phyloP scores from a whole-genome alignment of 2,888 invertebrate genomes.

The Scaptodrosophila latifasciaeformis region DNA sequence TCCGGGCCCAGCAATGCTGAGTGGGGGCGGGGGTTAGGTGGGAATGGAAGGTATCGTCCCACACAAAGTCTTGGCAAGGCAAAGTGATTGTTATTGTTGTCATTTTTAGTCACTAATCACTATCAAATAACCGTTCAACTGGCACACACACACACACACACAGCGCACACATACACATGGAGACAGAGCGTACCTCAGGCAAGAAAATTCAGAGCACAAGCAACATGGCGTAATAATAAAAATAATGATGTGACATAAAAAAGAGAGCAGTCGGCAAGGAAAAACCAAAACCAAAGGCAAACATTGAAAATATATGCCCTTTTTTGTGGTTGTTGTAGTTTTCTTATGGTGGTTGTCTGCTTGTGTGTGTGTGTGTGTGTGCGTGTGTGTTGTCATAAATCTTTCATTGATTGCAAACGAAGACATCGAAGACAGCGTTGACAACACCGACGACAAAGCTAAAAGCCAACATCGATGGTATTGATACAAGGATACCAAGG shows the following conservation, averaged over 20 bases:
- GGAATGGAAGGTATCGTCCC: no score
- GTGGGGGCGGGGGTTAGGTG: no score
- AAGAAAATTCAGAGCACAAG: slow-evolving; percentile 5
- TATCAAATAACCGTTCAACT: slow-evolving; percentile 52
- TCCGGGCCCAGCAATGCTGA: no score
- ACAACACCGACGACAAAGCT: slow-evolving; percentile 3
- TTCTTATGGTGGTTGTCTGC: neutral
- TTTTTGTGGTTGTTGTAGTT: neutral
- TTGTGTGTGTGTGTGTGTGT: slow-evolving; percentile 2
- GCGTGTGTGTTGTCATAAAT: slow-evolving; percentile 51
- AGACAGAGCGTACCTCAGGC: no score
- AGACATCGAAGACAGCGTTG: slow-evolving; percentile 54
- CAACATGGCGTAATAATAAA: slow-evolving; percentile 55
- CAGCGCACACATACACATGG: no score
- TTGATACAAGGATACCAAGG: no score
- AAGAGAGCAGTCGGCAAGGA: slow-evolving; percentile 15
- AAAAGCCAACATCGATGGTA: slow-evolving; percentile 4
- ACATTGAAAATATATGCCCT: neutral
- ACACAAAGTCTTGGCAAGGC: no score
- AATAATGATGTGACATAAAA: slow-evolving; percentile 66
- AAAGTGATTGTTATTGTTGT: slow-evolving; percentile 45
- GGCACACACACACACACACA: slow-evolving; percentile 21
- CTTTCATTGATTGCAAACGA: slow-evolving; percentile 66
- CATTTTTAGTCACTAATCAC: slow-evolving; percentile 59
- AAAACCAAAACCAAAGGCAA: slow-evolving; percentile 1